Evolutionary conservation across 2,888 invertebrate genomes (phyloP), one percentile per base, ranked within the genome.

Genomic region (Drosophila lacicola): DNA sequence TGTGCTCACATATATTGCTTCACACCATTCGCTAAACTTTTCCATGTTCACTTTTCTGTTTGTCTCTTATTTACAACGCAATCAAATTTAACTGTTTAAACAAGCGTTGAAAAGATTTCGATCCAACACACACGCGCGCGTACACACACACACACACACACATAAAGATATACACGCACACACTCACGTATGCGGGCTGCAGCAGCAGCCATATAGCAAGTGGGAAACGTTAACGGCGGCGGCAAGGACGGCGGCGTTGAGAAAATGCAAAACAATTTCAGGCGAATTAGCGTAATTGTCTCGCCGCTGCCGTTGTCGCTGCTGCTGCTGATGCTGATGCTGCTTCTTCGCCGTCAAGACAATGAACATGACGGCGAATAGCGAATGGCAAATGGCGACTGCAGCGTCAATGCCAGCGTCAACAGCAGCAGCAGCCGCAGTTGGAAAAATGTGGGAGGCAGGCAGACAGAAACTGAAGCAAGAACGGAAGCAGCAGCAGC

Each of bases 201-300:
- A 58, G 58, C 1, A 1, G 17, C 70, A 60, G 56, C 46, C 51
- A 37, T 17, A 36, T 9, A 51, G 58, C 39, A 42, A 66, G 36
- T 42, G 44, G 49, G n/a, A 39, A 47, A 49, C 19, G 42, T 47
- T 29, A 21, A 17, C 39, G 60, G 34, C 14, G 25, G 17, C 11
- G 34, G 11, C 0, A 21, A 29, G 4, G 2, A 42, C 17, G 41
- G 17, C 19, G 33, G 49, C 53, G 68, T 47, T 70, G 46, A 58
- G 61, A 85, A 88, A 84, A 88, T 88, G 88, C 86, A 84, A 84
- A 84, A 89, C 90, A 84, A 88, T 90, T 88, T 90, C 80, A 84
- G 74, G 74, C 79, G 89, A 90, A 89, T 88, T 90, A 90, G 87
- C 89, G 84, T 86, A 88, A 88, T 88, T 88, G 89, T 83, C 84